These are phyloP conservation scores for Rhagonycha fulva DNA, from an alignment of 2,888 invertebrate genomes.

Conservation along the genomic window DNA sequence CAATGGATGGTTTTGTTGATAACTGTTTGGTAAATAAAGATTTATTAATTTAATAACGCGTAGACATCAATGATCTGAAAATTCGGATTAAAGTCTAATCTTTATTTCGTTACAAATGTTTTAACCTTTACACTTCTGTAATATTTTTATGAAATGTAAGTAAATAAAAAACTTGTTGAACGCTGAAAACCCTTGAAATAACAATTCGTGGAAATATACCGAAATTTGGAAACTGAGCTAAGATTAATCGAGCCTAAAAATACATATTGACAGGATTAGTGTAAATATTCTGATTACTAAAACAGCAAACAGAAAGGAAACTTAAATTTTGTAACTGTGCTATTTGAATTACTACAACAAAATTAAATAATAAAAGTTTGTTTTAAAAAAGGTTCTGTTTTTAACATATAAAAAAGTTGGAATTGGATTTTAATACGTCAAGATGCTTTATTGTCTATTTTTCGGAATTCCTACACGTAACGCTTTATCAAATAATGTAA, in stretches of 20 bases:
- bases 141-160: neutral
- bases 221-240: neutral
- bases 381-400: neutral
- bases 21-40: neutral
- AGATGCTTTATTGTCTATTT: neutral
- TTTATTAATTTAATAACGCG: neutral
- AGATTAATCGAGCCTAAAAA: neutral
- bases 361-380: neutral
- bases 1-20: neutral
- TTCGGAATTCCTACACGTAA: neutral
- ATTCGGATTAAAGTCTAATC: neutral
- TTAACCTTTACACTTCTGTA: neutral
- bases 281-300: neutral
- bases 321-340: neutral
- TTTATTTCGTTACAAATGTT: neutral
- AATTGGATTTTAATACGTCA: neutral
- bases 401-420: neutral
- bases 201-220: neutral
- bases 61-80: neutral
- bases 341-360: neutral
- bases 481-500: neutral
- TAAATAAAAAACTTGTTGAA: neutral
- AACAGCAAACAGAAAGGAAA: neutral
- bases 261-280: neutral
- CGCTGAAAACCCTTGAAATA: neutral